A percentile compares a stretch with the other conserved stretches of the same genome.
Evolutionary conservation across 1,140 invertebrate genomes (phyloP).

Genomic region (Scaptomyza montana): DNA sequence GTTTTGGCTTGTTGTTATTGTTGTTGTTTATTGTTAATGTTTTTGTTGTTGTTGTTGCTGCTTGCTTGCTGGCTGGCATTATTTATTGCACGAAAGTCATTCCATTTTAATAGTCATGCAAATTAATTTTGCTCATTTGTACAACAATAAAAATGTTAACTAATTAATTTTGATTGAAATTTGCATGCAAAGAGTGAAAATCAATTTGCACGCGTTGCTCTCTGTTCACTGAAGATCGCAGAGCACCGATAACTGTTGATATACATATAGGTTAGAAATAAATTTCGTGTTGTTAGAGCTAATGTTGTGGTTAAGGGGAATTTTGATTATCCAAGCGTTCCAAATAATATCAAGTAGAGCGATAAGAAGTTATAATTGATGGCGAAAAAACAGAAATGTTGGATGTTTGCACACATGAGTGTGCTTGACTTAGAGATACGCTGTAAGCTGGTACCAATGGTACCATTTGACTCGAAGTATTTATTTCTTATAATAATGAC

Average conservation of each 20-base stretch:
- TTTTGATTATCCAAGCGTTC: constrained; percentile 44
- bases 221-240: constrained; percentile 49
- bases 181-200: constrained; percentile 83
- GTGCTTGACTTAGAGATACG: neutral
- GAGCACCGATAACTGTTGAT: constrained; percentile 49
- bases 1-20: constrained; percentile 1
- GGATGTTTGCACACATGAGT: no score
- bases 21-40: constrained; percentile 30
- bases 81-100: constrained; percentile 81
- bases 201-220: constrained; percentile 73
- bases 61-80: constrained; percentile 45
- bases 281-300: constrained; percentile 9
- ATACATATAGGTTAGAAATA: constrained; percentile 19
- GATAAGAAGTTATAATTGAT: constrained; percentile 23
- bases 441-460: neutral
- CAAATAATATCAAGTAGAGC: constrained; percentile 34
- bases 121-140: constrained; percentile 83
- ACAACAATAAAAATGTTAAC: constrained; percentile 83
- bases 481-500: no score
- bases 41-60: constrained; percentile 32
- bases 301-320: constrained; percentile 15
- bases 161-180: constrained; percentile 84
- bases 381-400: neutral
- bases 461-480: no score
- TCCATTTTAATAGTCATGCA: constrained; percentile 81